Evolutionary conservation across 2,797 vertebrate genomes (phyloP), one percentile per base, ranked within the genome.

Genomic region (Falco peregrinus): DNA sequence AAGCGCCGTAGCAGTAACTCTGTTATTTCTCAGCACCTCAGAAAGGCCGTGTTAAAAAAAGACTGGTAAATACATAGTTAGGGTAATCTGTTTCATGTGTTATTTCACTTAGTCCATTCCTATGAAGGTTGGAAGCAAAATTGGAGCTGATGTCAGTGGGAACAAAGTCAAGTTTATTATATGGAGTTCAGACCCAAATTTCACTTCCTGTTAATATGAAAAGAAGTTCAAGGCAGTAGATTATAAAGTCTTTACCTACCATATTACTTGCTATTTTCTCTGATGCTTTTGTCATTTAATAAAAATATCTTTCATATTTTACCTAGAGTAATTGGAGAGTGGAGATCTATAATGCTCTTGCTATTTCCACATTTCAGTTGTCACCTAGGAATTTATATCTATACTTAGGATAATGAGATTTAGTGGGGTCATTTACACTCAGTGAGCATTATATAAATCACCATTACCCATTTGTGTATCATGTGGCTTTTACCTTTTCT

Each of bases 321-420:
- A 93, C 63, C 91, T 97, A 53, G 91, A 80, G 60, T 96, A 94
- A 97, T 86, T 96, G 87, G 96, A 90, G 70, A 87, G 77, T 93
- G 90, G 93, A 94, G 79, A 89, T 96, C 92, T 90, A 82, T 94
- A 96, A 94, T 90, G 70, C 59, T 95, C 6, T 79, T 96, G 86
- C 89, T 94, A 91, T 94, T 90, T 97, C 92, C 84, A 94, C 73
- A 76, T 97, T 96, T 96, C 87, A 64, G 39, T 93, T 97, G 95
- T 96, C 97, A 94, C 89, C 70, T 89, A 91, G 87, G 87, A 96
- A 97, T 97, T 97, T 96, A 95, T 98, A 94, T 94, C 92, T 96
- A 31, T 97, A 96, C 97, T 97, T 95, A 96, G 50, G 69, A 91
- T 97, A 97, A 96, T 95, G 87, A 97, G 89, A 95, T 97, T 97